Evolutionary conservation across 2,113 vertebrate species (phyloP), one percentile per base, ranked within the genome.

Genomic region (Pimephales promelas): DNA sequence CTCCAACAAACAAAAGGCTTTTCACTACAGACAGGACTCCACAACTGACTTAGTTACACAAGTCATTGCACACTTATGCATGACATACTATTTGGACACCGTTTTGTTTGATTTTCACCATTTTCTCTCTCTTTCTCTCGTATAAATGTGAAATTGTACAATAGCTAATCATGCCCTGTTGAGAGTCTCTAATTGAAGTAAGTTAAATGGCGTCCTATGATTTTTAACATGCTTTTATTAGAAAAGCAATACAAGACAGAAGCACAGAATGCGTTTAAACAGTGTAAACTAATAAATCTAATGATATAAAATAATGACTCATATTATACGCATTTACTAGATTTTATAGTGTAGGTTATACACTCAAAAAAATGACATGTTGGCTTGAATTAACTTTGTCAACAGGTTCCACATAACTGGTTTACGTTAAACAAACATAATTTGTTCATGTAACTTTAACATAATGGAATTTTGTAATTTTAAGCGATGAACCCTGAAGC

Each of bases 1-100:
- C 76, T 68, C 68, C 40, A 45, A 10, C 56, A 87, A 56, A 83
- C 76, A 71, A 82, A 72, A 78, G 62, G 22, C 80, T 73, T 84
- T 76, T 75, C 16, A 54, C 28, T 18, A 31, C 18, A 28, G 45
- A 81, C 43, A 77, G 74, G 22, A 74, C 24, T 77, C 56, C 61
- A 64, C 82, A 36, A 28, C 82, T 83, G 57, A 76, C 73, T 54
- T 66, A 43, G 57, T 80, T 45, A 80, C 54, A 34, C 74, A 71
- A 78, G 52, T 81, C 52, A 79, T 71, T 62, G 45, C 79, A 79
- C 68, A 75, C 52, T 74, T 74, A 18, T 59, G 47, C 73, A 34
- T 36, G 54, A 59, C 24, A 45, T 83, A 77, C 59, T 79, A 66
- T 66, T 79, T 79, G 61, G 36, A 16, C 34, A 26, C 22, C 18